Percentiles rank a stretch among this genome's conserved stretches.
Conservation (phyloP, 2,888 invertebrate species). For the Agrilus mali region DNA sequence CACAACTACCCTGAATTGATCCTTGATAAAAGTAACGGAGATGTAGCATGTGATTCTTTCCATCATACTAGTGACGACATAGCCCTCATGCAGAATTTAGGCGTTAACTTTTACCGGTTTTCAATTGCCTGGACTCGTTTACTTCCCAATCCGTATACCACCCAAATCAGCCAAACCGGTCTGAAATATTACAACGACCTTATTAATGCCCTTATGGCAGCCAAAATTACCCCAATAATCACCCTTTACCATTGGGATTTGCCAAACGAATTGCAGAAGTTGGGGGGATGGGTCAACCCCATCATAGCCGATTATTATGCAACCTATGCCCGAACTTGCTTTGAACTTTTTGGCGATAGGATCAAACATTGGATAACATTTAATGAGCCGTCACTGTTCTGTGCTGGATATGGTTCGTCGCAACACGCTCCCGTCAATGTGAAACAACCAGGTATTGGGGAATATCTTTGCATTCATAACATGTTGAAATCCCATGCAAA, state of each 20-base stretch:
- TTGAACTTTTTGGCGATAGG: slow-evolving; percentile 17
- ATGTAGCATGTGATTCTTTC: too few species aligned
- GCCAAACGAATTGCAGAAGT: slow-evolving; percentile 31
- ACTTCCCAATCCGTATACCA: slow-evolving; percentile 48
- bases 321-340: slow-evolving; percentile 38
- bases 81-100: slow-evolving; percentile 32
- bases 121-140: slow-evolving; percentile 54
- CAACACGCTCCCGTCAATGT: slow-evolving; percentile 25
- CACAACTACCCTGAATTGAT: too few species aligned
- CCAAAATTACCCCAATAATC: slow-evolving; percentile 26
- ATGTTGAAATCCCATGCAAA: slow-evolving; percentile 50
- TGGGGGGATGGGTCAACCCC: slow-evolving; percentile 51
- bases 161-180: slow-evolving; percentile 54
- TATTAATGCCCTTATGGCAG: slow-evolving; percentile 50
- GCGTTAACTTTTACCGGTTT: slow-evolving; percentile 43
- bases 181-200: slow-evolving; percentile 62
- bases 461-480: slow-evolving; percentile 49
- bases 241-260: slow-evolving; percentile 24
- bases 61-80: too few species aligned
- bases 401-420: slow-evolving; percentile 22
- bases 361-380: slow-evolving; percentile 38
- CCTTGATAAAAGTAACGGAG: too few species aligned
- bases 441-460: too few species aligned
- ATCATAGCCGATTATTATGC: slow-evolving; percentile 39
- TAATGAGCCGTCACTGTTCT: slow-evolving; percentile 34